A percentile compares a stretch with the other conserved stretches of the same genome.
Conservation (phyloP, 1,140 invertebrate species). For the Ostrea edulis region DNA sequence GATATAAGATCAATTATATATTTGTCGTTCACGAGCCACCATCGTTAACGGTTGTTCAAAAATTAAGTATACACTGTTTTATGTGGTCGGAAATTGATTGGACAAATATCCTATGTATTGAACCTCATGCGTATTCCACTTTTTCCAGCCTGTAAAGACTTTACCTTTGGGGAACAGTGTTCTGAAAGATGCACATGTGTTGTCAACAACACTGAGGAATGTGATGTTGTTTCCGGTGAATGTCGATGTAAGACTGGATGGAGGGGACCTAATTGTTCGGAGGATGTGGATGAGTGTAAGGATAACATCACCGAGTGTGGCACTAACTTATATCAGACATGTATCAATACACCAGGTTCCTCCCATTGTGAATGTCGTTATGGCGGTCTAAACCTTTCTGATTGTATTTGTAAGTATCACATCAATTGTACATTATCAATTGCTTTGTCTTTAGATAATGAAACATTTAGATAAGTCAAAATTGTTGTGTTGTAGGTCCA, state of each 20-base stretch:
- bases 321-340: constrained; percentile 24
- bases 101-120: no score
- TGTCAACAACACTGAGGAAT: background rate
- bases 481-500: no score
- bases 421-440: background rate
- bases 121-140: no score
- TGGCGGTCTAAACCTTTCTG: constrained; percentile 3
- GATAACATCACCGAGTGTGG: background rate
- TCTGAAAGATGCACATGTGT: background rate
- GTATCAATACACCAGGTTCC: constrained; percentile 42
- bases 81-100: no score
- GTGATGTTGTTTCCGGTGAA: background rate
- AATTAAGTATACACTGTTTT: no score
- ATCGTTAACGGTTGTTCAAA: no score
- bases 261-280: constrained; percentile 19
- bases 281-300: constrained; percentile 36
- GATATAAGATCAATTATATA: no score
- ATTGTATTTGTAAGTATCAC: background rate
- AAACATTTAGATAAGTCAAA: no score
- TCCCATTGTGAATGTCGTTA: constrained; percentile 43
- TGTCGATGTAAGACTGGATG: constrained; percentile 34
- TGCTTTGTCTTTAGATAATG: no score
- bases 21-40: no score
- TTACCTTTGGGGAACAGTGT: constrained; percentile 38
- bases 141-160: background rate